Percentiles rank a stretch among this genome's conserved stretches.
Conservation (phyloP, 2,797 vertebrate genomes). For the Catamblyrhynchus diadema region DNA sequence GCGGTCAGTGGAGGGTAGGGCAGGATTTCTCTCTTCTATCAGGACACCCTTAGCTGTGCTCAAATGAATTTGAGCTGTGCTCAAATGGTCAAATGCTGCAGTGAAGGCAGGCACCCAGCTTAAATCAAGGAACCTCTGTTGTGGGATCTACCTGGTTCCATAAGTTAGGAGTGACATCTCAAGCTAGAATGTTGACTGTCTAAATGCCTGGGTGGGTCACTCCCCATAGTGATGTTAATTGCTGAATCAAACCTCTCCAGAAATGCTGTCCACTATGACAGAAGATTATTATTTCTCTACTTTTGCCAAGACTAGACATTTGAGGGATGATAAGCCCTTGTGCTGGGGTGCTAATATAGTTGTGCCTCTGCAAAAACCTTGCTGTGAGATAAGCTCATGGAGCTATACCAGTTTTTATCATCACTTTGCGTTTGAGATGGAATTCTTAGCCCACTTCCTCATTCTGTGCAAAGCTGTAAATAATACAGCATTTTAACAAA, state of each 20-base stretch:
- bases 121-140: not conserved
- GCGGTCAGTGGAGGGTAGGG: not conserved
- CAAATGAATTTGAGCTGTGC: not conserved
- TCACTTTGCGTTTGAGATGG: not conserved
- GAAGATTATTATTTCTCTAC: not conserved
- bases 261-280: not conserved
- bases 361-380: not conserved
- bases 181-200: not conserved
- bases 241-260: not conserved
- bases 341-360: not conserved
- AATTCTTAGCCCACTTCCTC: not conserved
- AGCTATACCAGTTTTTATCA: not conserved
- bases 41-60: not conserved
- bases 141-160: not conserved
- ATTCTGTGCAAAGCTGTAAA: not conserved
- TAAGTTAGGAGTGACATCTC: not conserved
- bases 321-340: not conserved
- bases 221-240: not conserved
- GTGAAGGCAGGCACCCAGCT: not conserved
- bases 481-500: slow-evolving; percentile 39
- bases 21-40: not conserved
- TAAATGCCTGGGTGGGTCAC: not conserved
- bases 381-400: not conserved
- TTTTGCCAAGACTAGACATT: not conserved
- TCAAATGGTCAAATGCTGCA: not conserved